A percentile compares a stretch with the other conserved stretches of the same genome.
These are phyloP conservation scores for Poecile atricapillus DNA, from an alignment of 2,113 vertebrate species.

Conservation along the genomic window DNA sequence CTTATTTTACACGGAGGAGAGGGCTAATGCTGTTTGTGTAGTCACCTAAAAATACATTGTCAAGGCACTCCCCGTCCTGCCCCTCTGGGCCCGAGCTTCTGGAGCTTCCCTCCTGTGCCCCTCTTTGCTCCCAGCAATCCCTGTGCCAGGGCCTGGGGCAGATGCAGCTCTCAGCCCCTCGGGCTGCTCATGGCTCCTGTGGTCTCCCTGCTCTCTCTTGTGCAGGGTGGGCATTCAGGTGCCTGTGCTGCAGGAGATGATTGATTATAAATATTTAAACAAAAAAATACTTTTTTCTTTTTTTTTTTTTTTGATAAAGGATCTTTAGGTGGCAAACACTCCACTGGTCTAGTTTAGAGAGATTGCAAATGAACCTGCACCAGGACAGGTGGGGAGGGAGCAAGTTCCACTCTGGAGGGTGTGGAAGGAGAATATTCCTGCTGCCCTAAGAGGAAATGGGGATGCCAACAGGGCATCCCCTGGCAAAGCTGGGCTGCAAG, in stretches of 20 bases:
- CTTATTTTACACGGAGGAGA: neutral
- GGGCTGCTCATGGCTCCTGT: rapidly evolving
- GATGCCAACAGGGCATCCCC: neutral
- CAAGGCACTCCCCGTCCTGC: neutral
- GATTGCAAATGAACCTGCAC: neutral
- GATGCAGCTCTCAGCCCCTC: neutral
- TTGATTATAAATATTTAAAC: neutral
- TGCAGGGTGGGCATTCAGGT: neutral
- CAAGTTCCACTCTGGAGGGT: neutral
- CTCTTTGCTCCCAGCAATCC: neutral
- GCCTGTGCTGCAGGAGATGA: neutral
- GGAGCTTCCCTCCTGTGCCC: neutral
- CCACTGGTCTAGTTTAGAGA: neutral
- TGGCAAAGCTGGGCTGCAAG: neutral
- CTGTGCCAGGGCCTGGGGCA: neutral
- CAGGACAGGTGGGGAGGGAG: neutral
- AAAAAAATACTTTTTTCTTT: neutral
- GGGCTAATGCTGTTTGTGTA: neutral
- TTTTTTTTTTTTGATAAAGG: neutral
- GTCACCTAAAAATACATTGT: neutral
- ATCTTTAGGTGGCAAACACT: neutral
- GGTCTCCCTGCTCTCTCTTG: neutral
- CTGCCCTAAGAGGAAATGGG: neutral
- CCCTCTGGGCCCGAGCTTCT: neutral
- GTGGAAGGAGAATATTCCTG: neutral